Base-by-base conservation (phyloP, 2,797 vertebrate genomes). In the Lagodon rhomboides region DNA sequence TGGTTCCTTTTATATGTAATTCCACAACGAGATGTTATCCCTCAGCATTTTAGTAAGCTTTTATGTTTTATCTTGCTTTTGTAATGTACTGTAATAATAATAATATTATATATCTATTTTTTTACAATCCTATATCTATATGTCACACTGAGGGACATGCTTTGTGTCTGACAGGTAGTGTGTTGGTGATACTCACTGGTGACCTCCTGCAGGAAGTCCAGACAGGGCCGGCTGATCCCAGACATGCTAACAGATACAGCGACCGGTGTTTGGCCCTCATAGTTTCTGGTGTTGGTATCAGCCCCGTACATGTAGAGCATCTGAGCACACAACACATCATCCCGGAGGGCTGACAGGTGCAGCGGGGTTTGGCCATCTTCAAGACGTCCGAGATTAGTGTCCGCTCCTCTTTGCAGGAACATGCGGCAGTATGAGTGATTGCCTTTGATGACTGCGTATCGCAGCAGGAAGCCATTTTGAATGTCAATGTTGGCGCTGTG, bases 281-380 rank as follows among this genome's bases (percentile, higher is more conserved):
- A 99, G 96, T 99, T 99, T 91, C 96, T 95, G 43, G 97, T 97
- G 94, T 97, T 98, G 82, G 97, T 97, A 84, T 99, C 96, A 0
- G 98, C 98, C n/a, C 98, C 98, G 2, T 99, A 99, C 27, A 95
- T 93, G 93, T 99, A 97, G 68, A 99, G 96, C 97, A 99, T 98
- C 90, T 97, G 97, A 5, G 98, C 98, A 8, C 98, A 99, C 38
- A 97, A 93, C 87, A 97, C 97, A 5, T 99, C 98, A 79, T 99
- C 98, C 86, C 97, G 95, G 70, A 99, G 97, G 82, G 98, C 98
- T 43, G 98, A 99, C 93, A 99, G 95, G 93, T 99, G 98, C 74
- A 99, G 95, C 17, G 98, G 98, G 0, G 98, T 99, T 94, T 99
- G 98, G n/a, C 98, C 98, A 0, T 99, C 98, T 89, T 99, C 98